These are phyloP conservation scores for Polydrusus tereticollis DNA, from an alignment of 2,888 invertebrate genomes.

Conservation along the genomic window DNA sequence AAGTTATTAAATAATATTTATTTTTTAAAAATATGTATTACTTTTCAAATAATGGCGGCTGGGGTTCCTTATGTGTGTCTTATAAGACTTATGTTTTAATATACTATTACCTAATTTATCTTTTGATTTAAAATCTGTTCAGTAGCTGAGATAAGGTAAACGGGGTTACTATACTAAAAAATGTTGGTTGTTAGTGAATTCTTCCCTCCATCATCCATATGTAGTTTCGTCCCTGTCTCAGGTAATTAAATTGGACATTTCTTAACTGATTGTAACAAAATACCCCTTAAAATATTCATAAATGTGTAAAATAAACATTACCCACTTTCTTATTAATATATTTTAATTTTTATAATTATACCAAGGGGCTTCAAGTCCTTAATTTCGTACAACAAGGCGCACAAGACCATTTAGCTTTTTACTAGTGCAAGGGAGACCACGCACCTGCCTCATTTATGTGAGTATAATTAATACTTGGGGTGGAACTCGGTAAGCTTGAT, in stretches of 20 bases:
- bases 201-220: not conserved
- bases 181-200: too few species aligned
- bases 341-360: conserved; percentile 26
- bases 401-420: conserved; percentile 17
- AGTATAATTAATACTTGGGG: not conserved
- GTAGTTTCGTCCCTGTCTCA: not conserved
- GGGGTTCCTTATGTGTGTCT: too few species aligned
- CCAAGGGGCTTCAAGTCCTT: not conserved
- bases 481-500: not conserved
- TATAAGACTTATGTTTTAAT: too few species aligned
- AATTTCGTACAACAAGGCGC: conserved; percentile 18
- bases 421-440: not conserved
- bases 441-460: conserved; percentile 23
- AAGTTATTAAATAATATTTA: too few species aligned
- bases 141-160: too few species aligned
- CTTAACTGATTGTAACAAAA: not conserved
- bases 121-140: too few species aligned
- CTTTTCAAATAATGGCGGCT: too few species aligned
- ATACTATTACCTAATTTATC: too few species aligned
- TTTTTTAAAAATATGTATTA: too few species aligned
- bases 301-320: not conserved
- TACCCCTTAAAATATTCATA: not conserved
- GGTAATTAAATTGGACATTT: not conserved
- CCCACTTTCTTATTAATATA: not conserved
- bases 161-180: too few species aligned